These are phyloP conservation scores for Silurus asotus DNA, from an alignment of 2,113 vertebrate genomes.

Conservation along the genomic window DNA sequence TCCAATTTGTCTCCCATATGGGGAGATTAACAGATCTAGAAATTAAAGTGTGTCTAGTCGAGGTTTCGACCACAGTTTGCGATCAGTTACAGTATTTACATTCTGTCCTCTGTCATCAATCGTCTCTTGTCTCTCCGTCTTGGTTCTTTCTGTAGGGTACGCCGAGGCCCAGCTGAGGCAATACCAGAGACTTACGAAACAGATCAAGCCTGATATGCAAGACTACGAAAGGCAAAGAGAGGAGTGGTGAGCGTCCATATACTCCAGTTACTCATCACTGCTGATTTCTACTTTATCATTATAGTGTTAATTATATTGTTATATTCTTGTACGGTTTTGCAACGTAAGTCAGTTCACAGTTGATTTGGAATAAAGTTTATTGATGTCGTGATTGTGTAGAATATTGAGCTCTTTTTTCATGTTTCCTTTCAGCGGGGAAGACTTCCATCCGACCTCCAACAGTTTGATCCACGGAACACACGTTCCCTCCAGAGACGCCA, in stretches of 20 bases:
- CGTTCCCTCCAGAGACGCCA: constrained; percentile 82
- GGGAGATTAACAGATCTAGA: constrained; percentile 52
- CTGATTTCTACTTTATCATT: neutral
- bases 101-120: constrained; percentile 4
- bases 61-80: constrained; percentile 54
- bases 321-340: no score
- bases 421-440: constrained; percentile 80
- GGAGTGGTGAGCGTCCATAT: constrained; percentile 74
- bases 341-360: no score
- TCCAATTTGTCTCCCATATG: constrained; percentile 64
- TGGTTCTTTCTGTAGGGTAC: constrained; percentile 74
- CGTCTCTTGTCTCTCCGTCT: neutral
- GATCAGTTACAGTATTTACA: constrained; percentile 63
- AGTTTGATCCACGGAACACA: constrained; percentile 92
- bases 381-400: neutral
- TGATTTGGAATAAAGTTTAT: neutral
- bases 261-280: constrained; percentile 5
- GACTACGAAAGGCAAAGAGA: constrained; percentile 82
- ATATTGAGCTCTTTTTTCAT: neutral
- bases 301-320: neutral
- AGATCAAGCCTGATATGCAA: constrained; percentile 93
- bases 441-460: constrained; percentile 89
- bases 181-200: constrained; percentile 90
- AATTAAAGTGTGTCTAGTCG: constrained; percentile 17
- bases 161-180: constrained; percentile 94